phyloP scores from a whole-genome alignment of 2,113 vertebrate species.

The Sinosuthora webbiana region DNA sequence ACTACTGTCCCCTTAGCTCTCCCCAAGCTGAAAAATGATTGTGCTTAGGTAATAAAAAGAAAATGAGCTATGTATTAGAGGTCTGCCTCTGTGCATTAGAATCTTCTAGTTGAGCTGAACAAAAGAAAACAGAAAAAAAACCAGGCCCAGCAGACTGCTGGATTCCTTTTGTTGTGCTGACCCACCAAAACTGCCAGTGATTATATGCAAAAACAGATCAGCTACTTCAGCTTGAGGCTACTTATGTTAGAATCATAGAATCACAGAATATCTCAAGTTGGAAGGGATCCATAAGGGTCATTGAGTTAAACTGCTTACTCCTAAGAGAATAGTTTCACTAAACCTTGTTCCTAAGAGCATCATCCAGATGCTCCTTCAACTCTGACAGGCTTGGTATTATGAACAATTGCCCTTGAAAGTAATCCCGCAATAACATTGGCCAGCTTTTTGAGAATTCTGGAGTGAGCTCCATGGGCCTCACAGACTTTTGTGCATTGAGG shows the following conservation, averaged over 20 bases:
- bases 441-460: not conserved
- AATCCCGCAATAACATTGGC: fast-evolving
- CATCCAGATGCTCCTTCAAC: not conserved
- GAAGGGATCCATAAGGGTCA: not conserved
- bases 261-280: not conserved
- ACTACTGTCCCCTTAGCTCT: not conserved
- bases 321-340: not conserved
- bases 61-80: not conserved
- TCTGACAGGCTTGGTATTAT: not conserved
- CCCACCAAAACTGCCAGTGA: not conserved
- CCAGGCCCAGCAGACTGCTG: not conserved
- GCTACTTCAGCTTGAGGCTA: not conserved
- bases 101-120: not conserved
- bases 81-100: not conserved
- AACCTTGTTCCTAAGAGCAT: not conserved
- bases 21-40: not conserved
- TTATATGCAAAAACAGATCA: not conserved
- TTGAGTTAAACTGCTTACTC: not conserved
- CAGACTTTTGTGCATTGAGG: fast-evolving
- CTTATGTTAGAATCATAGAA: not conserved
- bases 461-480: not conserved
- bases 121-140: not conserved
- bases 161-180: not conserved
- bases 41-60: not conserved
- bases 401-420: not conserved